A percentile compares a stretch with the other conserved stretches of the same genome.
Conservation (phyloP, 2,888 invertebrate genomes). For the Drosophila heteroneura region DNA sequence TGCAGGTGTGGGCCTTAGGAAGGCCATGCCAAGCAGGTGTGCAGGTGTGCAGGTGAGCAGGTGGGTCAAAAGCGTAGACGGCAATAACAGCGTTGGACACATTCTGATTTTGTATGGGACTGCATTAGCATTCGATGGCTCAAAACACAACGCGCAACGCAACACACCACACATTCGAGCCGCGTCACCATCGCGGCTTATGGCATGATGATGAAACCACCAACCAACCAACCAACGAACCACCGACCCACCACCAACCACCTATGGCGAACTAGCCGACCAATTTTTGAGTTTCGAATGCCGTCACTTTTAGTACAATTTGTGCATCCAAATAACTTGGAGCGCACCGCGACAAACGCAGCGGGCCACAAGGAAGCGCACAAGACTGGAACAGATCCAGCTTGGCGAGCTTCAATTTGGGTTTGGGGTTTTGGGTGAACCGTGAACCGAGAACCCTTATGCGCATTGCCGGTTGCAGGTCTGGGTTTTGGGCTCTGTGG, state of each 20-base stretch:
- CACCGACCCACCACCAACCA: slow-evolving; percentile 7
- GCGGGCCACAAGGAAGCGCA: slow-evolving; percentile 18
- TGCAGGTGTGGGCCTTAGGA: neutral
- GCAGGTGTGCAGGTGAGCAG: slow-evolving; percentile 20
- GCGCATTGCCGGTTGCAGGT: neutral
- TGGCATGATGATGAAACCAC: slow-evolving; percentile 64
- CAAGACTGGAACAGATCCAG: slow-evolving; percentile 32
- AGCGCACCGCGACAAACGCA: slow-evolving; percentile 36
- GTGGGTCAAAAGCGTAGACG: slow-evolving; percentile 17
- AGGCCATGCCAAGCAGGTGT: neutral
- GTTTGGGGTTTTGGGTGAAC: neutral
- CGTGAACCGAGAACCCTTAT: neutral
- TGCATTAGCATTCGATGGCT: slow-evolving; percentile 61
- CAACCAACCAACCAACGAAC: slow-evolving; percentile 11
- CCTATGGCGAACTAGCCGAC: slow-evolving; percentile 18
- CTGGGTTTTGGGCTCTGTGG: neutral
- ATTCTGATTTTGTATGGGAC: slow-evolving; percentile 79
- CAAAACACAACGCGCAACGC: neutral
- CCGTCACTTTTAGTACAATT: slow-evolving; percentile 75
- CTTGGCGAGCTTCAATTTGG: slow-evolving; percentile 1
- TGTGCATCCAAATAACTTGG: slow-evolving; percentile 77
- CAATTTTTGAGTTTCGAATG: slow-evolving; percentile 52
- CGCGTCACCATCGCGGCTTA: slow-evolving; percentile 56
- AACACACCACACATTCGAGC: slow-evolving; percentile 5
- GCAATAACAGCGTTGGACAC: slow-evolving; percentile 52